These are phyloP conservation scores for Cynocephalus volans DNA, from an alignment of 2,113 vertebrate genomes.

Conservation along the genomic window DNA sequence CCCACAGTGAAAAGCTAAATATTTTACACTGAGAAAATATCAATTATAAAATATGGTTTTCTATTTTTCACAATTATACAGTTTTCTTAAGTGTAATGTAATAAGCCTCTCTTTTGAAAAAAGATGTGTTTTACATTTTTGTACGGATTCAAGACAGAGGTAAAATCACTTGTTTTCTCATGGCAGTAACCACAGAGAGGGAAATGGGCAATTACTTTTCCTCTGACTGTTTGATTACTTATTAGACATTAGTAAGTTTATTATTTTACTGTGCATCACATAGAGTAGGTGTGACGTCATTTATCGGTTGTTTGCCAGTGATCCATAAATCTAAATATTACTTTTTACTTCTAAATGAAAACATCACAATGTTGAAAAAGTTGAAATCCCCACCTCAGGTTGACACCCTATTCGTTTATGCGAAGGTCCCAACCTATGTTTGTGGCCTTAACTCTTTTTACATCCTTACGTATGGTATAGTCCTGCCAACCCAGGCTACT, in stretches of 20 bases:
- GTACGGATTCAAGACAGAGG: background rate
- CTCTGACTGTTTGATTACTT: background rate
- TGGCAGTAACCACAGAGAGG: background rate
- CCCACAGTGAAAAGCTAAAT: background rate
- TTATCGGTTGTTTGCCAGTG: background rate
- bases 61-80: background rate
- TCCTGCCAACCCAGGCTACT: background rate
- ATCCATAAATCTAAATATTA: background rate
- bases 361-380: background rate
- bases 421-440: background rate
- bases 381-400: background rate
- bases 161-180: background rate
- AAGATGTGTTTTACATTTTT: background rate
- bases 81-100: slow-evolving; percentile 37
- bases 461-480: background rate
- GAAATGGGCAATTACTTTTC: background rate
- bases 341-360: slow-evolving; percentile 16
- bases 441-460: slow-evolving; percentile 1
- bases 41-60: background rate
- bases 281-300: background rate
- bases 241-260: background rate
- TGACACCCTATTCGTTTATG: background rate
- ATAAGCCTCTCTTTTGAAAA: background rate
- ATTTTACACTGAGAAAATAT: slow-evolving; percentile 42
- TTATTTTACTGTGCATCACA: background rate